Evolutionary conservation across 2,113 vertebrate genomes (phyloP).

Genomic region (Craseonycteris thonglongyai): DNA sequence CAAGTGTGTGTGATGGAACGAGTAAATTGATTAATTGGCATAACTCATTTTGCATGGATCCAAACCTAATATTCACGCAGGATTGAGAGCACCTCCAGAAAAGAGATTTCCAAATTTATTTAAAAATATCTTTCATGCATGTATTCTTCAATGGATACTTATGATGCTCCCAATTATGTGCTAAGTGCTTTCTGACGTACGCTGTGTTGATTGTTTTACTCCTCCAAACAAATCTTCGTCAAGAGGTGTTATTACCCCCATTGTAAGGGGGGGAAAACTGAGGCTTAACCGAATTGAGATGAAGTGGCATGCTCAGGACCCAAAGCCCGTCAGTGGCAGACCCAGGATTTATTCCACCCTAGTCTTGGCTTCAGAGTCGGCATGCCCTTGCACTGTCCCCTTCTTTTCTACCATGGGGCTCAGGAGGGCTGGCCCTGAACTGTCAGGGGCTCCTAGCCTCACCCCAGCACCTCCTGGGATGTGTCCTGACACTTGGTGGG

Average conservation of each 20-base stretch:
- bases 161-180: background rate
- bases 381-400: background rate
- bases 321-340: background rate
- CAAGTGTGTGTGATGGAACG: slow-evolving; percentile 39
- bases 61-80: slow-evolving; percentile 46
- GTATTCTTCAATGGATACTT: slow-evolving; percentile 34
- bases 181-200: background rate
- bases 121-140: background rate
- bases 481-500: background rate
- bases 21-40: slow-evolving; percentile 63
- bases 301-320: background rate
- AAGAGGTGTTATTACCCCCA: background rate
- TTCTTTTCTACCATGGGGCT: background rate
- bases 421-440: background rate
- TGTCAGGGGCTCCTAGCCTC: background rate
- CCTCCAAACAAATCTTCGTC: background rate
- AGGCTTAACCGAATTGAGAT: background rate
- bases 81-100: slow-evolving; percentile 30
- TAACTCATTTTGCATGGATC: slow-evolving; percentile 6
- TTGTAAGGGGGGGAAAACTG: background rate
- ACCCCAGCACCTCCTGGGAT: background rate
- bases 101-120: slow-evolving; percentile 26
- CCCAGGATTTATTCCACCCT: background rate
- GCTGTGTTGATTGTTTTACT: background rate
- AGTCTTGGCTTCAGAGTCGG: background rate